Base-by-base conservation (phyloP, 92 coral and sea anemone species). In the Siderastrea siderea region DNA sequence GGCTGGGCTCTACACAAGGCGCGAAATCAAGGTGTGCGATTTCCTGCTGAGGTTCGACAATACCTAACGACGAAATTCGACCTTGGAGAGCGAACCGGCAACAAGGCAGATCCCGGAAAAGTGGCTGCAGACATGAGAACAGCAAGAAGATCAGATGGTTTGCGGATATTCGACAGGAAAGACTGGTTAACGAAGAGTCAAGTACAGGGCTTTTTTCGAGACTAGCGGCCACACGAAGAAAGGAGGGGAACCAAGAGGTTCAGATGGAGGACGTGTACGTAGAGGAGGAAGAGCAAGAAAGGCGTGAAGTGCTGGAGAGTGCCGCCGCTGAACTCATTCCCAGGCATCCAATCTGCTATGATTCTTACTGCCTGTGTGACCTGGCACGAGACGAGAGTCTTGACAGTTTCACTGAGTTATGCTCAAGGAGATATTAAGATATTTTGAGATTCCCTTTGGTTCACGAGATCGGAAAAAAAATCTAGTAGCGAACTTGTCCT, bases 61-160 rank as follows among this genome's bases (percentile, higher is more conserved):
- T 88, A 88, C 79, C 82, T 88, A 10, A 71, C 78, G 44, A 61
- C 86, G 62, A 88, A 81, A 57, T 88, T 79, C 82, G 91, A 88
- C 78, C 91, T 80, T 49, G 91, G 91, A 59, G 91, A 88, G 84
- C 80, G 82, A 64, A 80, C 91, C 51, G 87, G 91, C 79, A 82
- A 64, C 77, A 89, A 89, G 15, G 71, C 78, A 19, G 88, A 89
- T 68, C 84, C 92, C 75, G 63, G 67, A 80, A 67, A 82, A 68
- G 84, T 89, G 71, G 72, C 92, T 61, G 88, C 74, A 48, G 88
- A 89, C 71, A 89, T 89, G 92, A 75, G 92, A 82, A 82, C 70
- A 63, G 53, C 92, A 46, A 75, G 81, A 79, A 77, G 59, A 14
- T 78, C 58, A 81, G 81, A 74, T 62, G 84, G 84, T 50, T 78